Percentiles rank a stretch among this genome's conserved stretches.
Evolutionary conservation across 2,888 invertebrate species (phyloP).

Genomic region (Drosophila kokeensis): DNA sequence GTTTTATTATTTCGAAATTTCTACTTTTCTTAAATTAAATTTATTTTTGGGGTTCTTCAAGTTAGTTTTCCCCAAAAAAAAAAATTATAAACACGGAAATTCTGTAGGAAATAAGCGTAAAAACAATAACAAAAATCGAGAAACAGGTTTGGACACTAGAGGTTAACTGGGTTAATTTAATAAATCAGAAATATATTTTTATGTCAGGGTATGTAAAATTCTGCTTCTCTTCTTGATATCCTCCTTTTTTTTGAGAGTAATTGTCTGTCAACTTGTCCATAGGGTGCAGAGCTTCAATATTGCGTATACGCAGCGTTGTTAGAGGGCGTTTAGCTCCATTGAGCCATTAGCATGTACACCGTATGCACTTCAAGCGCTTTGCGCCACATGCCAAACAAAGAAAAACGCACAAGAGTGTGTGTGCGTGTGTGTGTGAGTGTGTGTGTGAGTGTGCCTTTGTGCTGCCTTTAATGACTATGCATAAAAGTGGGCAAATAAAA

Average conservation of each 20-base stretch:
- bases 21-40: background rate
- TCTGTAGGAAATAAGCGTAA: background rate
- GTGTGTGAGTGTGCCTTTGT: background rate
- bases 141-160: background rate
- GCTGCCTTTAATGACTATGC: constrained; percentile 56
- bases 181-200: background rate
- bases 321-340: constrained; percentile 55
- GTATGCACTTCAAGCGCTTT: constrained; percentile 66
- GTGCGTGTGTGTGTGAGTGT: background rate
- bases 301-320: constrained; percentile 56
- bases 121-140: too few relatives aligned
- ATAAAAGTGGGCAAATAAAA: constrained; percentile 69
- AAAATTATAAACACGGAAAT: background rate
- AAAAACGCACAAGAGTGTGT: background rate
- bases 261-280: constrained; percentile 18
- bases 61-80: background rate
- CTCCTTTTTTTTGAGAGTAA: constrained; percentile 17
- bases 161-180: background rate
- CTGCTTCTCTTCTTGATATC: background rate
- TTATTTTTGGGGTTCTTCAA: background rate
- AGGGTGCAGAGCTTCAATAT: constrained; percentile 34
- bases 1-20: background rate
- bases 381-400: constrained; percentile 50
- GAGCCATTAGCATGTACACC: constrained; percentile 65
- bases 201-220: background rate